Evolutionary conservation across 92 coral and sea anemone species (phyloP).

Genomic region (Parazoanthus swiftii): DNA sequence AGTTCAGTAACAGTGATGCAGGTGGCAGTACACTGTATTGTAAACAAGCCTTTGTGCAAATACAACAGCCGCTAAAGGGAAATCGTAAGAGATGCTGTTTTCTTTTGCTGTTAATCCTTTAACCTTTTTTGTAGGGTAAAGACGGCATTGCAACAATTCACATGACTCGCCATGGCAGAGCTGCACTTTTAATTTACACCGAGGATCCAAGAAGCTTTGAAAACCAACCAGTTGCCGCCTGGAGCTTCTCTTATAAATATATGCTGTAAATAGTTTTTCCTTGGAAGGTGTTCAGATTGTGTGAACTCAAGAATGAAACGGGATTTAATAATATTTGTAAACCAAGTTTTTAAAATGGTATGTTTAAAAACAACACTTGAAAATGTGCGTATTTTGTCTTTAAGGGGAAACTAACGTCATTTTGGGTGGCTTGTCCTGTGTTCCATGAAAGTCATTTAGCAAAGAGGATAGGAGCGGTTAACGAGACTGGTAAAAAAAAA

Average conservation of each 20-base stretch:
- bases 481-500: no score
- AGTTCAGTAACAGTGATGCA: no score
- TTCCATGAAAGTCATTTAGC: background rate
- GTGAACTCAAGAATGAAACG: background rate
- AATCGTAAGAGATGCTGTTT: background rate
- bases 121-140: conserved; percentile 66
- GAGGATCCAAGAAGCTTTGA: background rate
- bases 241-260: background rate
- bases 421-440: background rate
- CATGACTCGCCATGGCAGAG: conserved; percentile 49
- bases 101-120: background rate
- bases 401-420: background rate
- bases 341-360: background rate
- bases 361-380: background rate
- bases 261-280: background rate
- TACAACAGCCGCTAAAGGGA: no score
- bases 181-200: background rate
- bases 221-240: background rate
- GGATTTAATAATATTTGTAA: background rate
- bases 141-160: conserved; percentile 91
- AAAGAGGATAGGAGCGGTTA: no score
- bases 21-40: no score
- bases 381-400: background rate
- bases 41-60: no score
- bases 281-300: background rate